Conservation (phyloP, 2,797 vertebrate species). For the Nyctalus aviator region DNA sequence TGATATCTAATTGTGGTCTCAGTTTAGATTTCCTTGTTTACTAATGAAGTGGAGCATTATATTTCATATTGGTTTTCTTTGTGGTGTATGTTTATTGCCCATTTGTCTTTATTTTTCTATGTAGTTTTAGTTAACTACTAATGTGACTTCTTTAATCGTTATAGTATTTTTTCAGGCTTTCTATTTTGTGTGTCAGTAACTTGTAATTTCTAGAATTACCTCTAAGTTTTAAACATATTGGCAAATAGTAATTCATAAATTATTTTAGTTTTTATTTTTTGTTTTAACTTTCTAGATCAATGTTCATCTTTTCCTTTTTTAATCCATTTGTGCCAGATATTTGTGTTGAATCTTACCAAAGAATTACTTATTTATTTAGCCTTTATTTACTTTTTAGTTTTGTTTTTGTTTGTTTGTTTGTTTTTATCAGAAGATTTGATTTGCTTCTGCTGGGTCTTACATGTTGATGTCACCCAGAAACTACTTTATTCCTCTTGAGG, state of each 20-base stretch:
- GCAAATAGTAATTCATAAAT: neutral
- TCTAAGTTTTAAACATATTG: neutral
- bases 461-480: neutral
- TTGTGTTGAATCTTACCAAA: neutral
- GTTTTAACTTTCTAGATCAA: neutral
- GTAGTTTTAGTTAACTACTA: neutral
- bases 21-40: neutral
- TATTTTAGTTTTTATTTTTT: neutral
- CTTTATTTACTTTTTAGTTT: neutral
- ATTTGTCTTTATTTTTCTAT: neutral
- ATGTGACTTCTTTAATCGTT: slow-evolving; percentile 2
- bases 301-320: neutral
- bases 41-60: neutral
- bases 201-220: neutral
- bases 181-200: neutral
- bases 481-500: neutral
- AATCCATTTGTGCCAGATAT: neutral
- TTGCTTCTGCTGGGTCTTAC: neutral
- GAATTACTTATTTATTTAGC: neutral
- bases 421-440: neutral
- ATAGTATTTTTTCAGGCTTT: neutral
- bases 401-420: no score
- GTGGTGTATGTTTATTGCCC: neutral
- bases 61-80: neutral
- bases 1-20: neutral